A percentile compares a stretch with the other conserved stretches of the same genome.
These are phyloP conservation scores for Euphonia xanthogaster DNA, from an alignment of 2,797 vertebrate species.

Conservation along the genomic window DNA sequence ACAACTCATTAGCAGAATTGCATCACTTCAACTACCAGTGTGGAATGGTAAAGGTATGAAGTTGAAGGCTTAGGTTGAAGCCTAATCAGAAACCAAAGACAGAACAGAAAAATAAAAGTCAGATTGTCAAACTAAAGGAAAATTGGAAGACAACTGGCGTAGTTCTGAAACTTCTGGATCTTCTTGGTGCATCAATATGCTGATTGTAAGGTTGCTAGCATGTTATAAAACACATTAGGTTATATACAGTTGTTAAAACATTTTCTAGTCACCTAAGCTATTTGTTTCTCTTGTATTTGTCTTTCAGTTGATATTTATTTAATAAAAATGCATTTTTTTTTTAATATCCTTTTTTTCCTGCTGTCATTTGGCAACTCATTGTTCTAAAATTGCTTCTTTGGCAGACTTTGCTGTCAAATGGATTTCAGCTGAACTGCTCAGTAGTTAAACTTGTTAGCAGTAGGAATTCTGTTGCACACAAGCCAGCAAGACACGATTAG, in stretches of 20 bases:
- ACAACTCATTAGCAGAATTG: not conserved
- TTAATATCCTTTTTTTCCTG: not conserved
- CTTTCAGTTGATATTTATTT: not conserved
- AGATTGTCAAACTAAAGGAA: not conserved
- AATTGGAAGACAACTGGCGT: not conserved
- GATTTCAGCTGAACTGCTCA: not conserved
- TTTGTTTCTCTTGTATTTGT: not conserved
- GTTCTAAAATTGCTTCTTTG: slow-evolving; percentile 17
- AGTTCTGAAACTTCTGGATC: not conserved
- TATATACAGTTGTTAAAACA: not conserved
- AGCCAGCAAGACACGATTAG: not conserved
- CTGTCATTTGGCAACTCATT: not conserved
- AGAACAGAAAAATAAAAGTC: not conserved
- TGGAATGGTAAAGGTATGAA: not conserved
- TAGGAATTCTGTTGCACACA: not conserved
- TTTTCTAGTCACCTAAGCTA: not conserved
- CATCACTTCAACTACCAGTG: not conserved
- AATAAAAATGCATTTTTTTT: not conserved
- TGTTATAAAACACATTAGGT: not conserved
- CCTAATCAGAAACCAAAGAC: not conserved
- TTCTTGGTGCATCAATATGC: not conserved
- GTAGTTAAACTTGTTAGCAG: not conserved
- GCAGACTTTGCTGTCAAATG: not conserved
- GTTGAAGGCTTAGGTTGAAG: not conserved
- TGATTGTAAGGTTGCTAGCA: fast-evolving